Conservation (phyloP, 2,888 invertebrate species). For the Drosophila kanekoi region DNA sequence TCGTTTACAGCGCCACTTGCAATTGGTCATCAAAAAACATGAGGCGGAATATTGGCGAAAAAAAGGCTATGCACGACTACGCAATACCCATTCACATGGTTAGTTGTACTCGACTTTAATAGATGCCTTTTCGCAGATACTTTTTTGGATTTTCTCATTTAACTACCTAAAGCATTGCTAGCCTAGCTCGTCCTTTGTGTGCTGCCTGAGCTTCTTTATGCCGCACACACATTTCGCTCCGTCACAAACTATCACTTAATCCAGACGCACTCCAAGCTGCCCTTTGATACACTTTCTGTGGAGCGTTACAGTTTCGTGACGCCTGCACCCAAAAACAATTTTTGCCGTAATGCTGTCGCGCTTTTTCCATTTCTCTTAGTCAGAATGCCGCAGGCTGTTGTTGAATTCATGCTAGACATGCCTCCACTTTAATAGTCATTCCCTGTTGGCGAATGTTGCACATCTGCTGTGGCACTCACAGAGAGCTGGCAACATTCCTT, state of each 20-base stretch:
- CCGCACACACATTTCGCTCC: background rate
- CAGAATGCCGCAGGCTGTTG: conserved; percentile 35
- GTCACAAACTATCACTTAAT: background rate
- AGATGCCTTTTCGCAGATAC: no score
- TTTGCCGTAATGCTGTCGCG: conserved; percentile 6
- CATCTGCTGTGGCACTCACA: background rate
- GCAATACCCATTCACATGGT: no score
- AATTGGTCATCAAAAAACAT: conserved; percentile 39
- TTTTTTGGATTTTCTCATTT: no score
- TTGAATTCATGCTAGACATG: conserved; percentile 69
- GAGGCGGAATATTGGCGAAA: conserved; percentile 10
- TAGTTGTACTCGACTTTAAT: no score
- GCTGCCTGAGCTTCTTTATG: background rate
- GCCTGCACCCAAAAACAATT: conserved; percentile 21
- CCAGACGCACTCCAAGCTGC: background rate
- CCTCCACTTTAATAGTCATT: conserved; percentile 43
- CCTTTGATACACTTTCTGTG: background rate
- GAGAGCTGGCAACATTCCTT: conserved; percentile 15
- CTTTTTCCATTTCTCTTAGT: conserved; percentile 10
- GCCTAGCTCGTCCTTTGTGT: no score
- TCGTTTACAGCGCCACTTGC: conserved; percentile 18
- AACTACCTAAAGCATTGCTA: no score
- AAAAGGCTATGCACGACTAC: background rate
- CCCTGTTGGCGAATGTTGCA: conserved; percentile 37
- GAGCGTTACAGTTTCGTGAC: background rate